Evolutionary conservation across 2,113 vertebrate species (phyloP), one percentile per base, ranked within the genome.

Genomic region (Calidris pygmaea): DNA sequence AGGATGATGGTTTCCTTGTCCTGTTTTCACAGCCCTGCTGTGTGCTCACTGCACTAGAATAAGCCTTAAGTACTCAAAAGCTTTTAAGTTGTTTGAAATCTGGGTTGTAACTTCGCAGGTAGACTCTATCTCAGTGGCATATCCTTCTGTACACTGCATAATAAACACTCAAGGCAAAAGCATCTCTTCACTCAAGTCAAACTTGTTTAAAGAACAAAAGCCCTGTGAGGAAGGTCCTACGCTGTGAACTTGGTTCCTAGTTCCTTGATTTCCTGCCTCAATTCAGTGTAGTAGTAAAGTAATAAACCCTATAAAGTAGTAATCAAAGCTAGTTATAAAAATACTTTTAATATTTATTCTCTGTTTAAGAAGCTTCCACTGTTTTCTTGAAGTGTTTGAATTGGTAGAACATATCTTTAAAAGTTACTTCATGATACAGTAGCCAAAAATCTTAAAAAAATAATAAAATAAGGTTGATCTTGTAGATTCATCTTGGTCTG

Each of bases 141-240:
- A 21, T 50, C 24, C 58, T 60, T 66, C 53, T 37, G 1, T 19
- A 34, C 1, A 2, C 62, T 75, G 55, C 15, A 14, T 7, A 68
- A 35, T 29, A 58, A 74, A 21, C 2, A 7, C 30, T 80, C 17
- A 72, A 32, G 15, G 26, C 18, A 50, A 55, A 50, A 55, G 32
- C 13, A 27, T 23, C 53, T 90, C 52, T 45, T 50, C 20, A 15
- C 14, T 83, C 3, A 2, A 39, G 50, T 52, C 48, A 34, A 52
- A 75, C 37, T 75, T 93, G 27, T 35, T 43, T 71, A 47, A 50
- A 30, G 50, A 74, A 65, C 12, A 41, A 60, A 45, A 85, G 23
- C 6, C 26, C 26, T 3, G 2, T 56, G 43, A 68, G n/a, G 23
- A 82, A 65, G 11, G 39, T 65, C 19, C 22, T 62, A 0, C 1